Evolutionary conservation across 2,113 vertebrate species (phyloP).

Genomic region (Callocephalon fimbriatum): DNA sequence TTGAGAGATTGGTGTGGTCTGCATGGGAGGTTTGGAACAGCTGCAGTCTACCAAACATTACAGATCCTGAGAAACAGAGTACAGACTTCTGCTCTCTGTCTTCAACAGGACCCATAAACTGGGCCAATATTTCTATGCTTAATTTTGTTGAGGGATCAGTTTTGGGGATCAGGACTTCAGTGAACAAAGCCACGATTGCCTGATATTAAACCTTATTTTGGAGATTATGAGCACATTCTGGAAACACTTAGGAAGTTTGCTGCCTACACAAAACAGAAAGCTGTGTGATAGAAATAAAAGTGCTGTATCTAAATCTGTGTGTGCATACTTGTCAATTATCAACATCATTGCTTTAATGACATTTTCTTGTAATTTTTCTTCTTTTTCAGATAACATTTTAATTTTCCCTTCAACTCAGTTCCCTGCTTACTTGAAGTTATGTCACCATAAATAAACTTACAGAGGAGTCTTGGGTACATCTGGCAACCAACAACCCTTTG

Average conservation of each 20-base stretch:
- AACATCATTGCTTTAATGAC: background rate
- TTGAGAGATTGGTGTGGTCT: background rate
- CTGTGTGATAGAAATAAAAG: background rate
- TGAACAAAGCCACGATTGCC: background rate
- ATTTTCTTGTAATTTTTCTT: background rate
- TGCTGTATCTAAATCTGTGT: background rate
- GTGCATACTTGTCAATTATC: background rate
- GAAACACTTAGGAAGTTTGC: background rate
- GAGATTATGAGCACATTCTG: background rate
- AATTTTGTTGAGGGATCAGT: background rate
- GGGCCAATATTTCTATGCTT: background rate
- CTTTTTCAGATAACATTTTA: background rate
- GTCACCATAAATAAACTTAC: background rate
- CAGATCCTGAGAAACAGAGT: background rate
- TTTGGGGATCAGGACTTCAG: background rate
- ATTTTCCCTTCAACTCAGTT: background rate
- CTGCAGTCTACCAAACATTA: background rate
- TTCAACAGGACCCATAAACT: background rate
- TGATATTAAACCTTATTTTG: background rate
- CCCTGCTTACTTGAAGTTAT: background rate
- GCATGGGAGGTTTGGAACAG: background rate
- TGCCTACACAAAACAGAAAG: background rate
- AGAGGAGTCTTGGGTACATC: background rate
- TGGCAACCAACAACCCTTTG: conserved; percentile 14
- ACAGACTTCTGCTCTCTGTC: background rate